Conservation (phyloP, 1,140 invertebrate genomes). For the Dendrolimus punctatus region DNA sequence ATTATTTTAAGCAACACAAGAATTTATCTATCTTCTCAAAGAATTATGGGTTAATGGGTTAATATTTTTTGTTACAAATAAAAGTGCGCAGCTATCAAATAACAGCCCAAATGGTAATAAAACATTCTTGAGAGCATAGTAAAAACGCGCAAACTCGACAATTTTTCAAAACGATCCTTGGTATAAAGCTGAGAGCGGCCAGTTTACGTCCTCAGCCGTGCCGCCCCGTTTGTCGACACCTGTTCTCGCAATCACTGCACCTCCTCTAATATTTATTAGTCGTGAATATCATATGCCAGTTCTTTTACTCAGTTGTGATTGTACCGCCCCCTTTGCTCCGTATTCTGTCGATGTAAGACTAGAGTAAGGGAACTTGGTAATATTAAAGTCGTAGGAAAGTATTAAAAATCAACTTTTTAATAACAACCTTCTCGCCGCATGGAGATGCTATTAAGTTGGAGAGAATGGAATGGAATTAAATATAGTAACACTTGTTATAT, state of each 20-base stretch:
- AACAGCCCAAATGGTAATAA: slow-evolving; percentile 11
- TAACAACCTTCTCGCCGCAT: too few species aligned
- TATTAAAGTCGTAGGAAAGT: too few species aligned
- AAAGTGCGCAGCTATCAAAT: not conserved
- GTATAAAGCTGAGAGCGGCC: slow-evolving; percentile 19
- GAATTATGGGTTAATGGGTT: too few species aligned
- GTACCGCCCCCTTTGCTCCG: slow-evolving; percentile 18
- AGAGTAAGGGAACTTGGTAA: too few species aligned
- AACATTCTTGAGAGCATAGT: slow-evolving; percentile 14
- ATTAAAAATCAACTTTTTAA: too few species aligned
- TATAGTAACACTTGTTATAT: too few species aligned
- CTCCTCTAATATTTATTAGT: slow-evolving; percentile 69
- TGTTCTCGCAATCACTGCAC: slow-evolving; percentile 60
- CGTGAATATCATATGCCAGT: slow-evolving; percentile 63
- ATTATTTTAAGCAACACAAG: too few species aligned
- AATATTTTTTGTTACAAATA: not conserved
- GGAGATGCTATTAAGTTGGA: too few species aligned
- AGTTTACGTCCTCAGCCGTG: slow-evolving; percentile 14
- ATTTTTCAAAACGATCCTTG: slow-evolving; percentile 19
- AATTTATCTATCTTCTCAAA: too few species aligned
- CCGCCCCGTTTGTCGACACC: slow-evolving; percentile 21
- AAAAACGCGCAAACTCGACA: slow-evolving; percentile 20
- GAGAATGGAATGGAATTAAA: too few species aligned
- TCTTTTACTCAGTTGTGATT: slow-evolving; percentile 41
- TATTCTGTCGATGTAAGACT: slow-evolving; percentile 4